Percentiles rank a stretch among this genome's conserved stretches.
Evolutionary conservation across 2,888 invertebrate species (phyloP).

Genomic region (Eurytoma adleriae): DNA sequence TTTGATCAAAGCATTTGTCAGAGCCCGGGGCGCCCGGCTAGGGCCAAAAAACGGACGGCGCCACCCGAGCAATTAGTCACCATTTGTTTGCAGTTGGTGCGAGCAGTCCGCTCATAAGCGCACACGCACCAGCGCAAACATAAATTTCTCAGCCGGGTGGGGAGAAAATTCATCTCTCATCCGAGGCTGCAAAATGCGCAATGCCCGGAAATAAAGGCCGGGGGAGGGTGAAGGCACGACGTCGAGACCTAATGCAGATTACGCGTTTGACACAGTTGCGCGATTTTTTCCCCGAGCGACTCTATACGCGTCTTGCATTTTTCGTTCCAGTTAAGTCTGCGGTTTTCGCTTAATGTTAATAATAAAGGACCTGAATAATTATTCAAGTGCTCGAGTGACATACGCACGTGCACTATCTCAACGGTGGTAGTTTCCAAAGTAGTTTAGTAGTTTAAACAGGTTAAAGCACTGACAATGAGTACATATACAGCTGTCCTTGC

Average conservation of each 20-base stretch:
- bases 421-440: too few relatives aligned
- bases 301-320: too few relatives aligned
- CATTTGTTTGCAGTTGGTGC: constrained; percentile 35
- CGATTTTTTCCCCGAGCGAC: too few relatives aligned
- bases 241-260: neutral
- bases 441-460: too few relatives aligned
- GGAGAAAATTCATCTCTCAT: constrained; percentile 40
- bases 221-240: neutral
- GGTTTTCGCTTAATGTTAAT: too few relatives aligned
- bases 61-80: constrained; percentile 37
- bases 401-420: too few relatives aligned
- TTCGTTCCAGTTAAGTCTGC: too few relatives aligned
- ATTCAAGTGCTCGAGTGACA: too few relatives aligned
- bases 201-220: neutral
- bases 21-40: neutral
- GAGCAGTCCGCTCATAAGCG: neutral
- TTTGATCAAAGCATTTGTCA: constrained; percentile 43
- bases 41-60: constrained; percentile 14
- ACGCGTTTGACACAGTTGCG: neutral
- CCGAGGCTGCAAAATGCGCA: neutral
- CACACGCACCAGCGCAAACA: neutral
- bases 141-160: constrained; percentile 29
- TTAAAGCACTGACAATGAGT: too few relatives aligned
- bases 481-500: too few relatives aligned
- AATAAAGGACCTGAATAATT: too few relatives aligned